Base-by-base conservation (phyloP, 2,888 invertebrate species). In the Spicauda simplicius region DNA sequence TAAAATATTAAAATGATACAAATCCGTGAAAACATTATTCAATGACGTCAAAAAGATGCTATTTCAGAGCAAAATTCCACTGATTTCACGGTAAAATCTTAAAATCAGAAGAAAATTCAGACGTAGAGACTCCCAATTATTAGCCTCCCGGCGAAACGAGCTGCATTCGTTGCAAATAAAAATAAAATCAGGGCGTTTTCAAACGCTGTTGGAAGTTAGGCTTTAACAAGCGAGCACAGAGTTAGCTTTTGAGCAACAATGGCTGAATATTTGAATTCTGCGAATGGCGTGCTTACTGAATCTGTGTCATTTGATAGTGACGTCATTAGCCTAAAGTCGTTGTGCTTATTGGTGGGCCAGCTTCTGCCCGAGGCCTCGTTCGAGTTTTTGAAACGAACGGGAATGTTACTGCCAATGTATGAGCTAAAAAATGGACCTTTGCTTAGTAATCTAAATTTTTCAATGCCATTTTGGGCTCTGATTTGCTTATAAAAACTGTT, bases 91-190 rank as follows among this genome's bases (percentile, higher is more conserved):
- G 67, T 52, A 52, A 67, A 67, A 57, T 67, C 67, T 67, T 67
- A 67, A 67, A 67, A 61, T 67, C 67, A 68, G 68, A 68, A 64
- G 61, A 58, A 58, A 63, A 64, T 70, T 72, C 68, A 71, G 69
- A 75, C 76, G 74, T 68, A 72, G 73, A 71, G 74, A 74, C 71
- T 72, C 73, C 71, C 77, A 74, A 78, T 78, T 81, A 80, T 78
- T 77, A 77, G 76, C 73, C 73, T 77, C 73, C 75, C 74, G 72
- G 71, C 75, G 74, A 73, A 73, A 72, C 71, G 71, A 70, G 70
- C 68, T 75, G 77, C 73, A 73, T 76, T 70, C 69, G 69, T 68
- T 69, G 74, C 72, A 76, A 79, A 81, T 78, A 78, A 80, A 79
- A 78, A 75, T 79, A 77, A 77, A 73, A 74, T 72, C 73, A 61